Conservation (phyloP, 2,113 vertebrate genomes). For the Gymnocephalus cernua region DNA sequence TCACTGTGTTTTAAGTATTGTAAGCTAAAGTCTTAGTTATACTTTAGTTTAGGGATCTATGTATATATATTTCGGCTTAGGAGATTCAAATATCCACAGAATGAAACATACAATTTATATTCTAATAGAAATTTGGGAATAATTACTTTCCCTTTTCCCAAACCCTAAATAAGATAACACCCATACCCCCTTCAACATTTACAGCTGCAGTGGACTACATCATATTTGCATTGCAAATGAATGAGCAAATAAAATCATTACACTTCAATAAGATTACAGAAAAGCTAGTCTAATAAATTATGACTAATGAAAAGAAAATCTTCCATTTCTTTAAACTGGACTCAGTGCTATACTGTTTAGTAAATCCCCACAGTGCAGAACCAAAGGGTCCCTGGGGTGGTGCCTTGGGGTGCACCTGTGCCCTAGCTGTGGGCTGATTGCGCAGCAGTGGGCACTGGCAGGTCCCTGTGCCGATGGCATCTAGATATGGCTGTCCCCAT, state of each 20-base stretch:
- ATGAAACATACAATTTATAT: constrained; percentile 20
- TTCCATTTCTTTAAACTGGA: constrained; percentile 45
- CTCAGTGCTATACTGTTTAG: constrained; percentile 65
- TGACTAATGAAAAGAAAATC: constrained; percentile 27
- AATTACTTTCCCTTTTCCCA: constrained; percentile 12
- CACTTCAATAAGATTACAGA: constrained; percentile 45
- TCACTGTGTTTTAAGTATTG: constrained; percentile 20
- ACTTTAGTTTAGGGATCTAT: neutral
- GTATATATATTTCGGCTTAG: neutral
- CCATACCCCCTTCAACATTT: neutral
- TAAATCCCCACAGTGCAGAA: constrained; percentile 50
- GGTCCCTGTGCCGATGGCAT: constrained; percentile 53
- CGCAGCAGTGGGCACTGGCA: constrained; percentile 46
- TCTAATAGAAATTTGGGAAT: constrained; percentile 4
- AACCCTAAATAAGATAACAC: constrained; percentile 8
- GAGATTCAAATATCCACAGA: constrained; percentile 27
- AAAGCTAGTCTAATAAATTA: constrained; percentile 64
- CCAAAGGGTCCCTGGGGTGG: constrained; percentile 38
- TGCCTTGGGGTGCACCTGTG: constrained; percentile 25
- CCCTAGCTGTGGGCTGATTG: constrained; percentile 24
- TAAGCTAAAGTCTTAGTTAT: constrained; percentile 9
- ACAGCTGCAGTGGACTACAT: constrained; percentile 27
- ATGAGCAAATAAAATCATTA: constrained; percentile 40
- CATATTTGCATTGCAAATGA: constrained; percentile 18
- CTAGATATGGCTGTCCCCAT: constrained; percentile 59